Percentiles rank a stretch among this genome's conserved stretches.
Evolutionary conservation across 2,888 invertebrate genomes (phyloP).

Genomic region (Phalangium opilio): DNA sequence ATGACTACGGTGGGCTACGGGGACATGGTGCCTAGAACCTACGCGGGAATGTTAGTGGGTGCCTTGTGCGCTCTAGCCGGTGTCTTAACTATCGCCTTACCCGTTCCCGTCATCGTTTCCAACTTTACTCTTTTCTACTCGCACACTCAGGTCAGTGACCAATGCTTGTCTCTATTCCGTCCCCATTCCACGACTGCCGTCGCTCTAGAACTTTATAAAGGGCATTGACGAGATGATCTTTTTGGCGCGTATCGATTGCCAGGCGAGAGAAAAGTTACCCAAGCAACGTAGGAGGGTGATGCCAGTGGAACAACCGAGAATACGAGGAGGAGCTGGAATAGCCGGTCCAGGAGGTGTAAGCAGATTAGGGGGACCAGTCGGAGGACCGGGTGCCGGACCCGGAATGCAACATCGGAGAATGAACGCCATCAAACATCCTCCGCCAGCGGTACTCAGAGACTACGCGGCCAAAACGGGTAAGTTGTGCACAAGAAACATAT

Average conservation of each 20-base stretch:
- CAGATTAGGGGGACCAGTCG: conserved; percentile 23
- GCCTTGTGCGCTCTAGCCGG: conserved; percentile 95
- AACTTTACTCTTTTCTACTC: conserved; percentile 61
- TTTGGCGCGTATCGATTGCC: no score
- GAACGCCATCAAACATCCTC: conserved; percentile 76
- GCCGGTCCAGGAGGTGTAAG: conserved; percentile 31
- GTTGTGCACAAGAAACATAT: no score
- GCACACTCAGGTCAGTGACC: conserved; percentile 40
- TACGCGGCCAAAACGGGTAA: conserved; percentile 14
- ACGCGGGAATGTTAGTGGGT: conserved; percentile 96
- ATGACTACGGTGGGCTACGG: conserved; percentile 99
- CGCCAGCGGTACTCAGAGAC: conserved; percentile 38
- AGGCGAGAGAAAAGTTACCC: conserved; percentile 90
- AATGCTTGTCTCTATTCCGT: no score
- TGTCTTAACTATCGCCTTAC: conserved; percentile 94
- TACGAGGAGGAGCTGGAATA: conserved; percentile 24
- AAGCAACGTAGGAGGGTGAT: conserved; percentile 93
- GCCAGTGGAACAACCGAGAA: conserved; percentile 77
- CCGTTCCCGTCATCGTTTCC: conserved; percentile 97
- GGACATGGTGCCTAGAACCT: conserved; percentile 90
- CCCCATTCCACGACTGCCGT: no score
- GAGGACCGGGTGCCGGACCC: conserved; percentile 30
- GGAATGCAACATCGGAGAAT: conserved; percentile 46
- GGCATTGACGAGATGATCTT: no score
- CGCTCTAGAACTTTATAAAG: no score